These are phyloP conservation scores for Troides aeacus DNA, from an alignment of 2,888 invertebrate species.

Conservation along the genomic window DNA sequence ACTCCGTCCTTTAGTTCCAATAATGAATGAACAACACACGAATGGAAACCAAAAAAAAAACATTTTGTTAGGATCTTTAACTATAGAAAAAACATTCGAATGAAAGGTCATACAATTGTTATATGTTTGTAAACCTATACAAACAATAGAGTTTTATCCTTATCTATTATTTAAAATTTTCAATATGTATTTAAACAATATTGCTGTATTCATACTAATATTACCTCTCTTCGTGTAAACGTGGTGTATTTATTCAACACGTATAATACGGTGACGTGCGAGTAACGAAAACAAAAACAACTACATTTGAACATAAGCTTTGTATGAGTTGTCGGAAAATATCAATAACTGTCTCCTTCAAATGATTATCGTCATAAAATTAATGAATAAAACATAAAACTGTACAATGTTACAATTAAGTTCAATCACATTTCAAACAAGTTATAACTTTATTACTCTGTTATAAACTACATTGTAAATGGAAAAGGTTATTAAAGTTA, in stretches of 20 bases:
- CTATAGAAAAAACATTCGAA: too few relatives aligned
- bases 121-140: background rate
- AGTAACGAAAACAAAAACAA: background rate
- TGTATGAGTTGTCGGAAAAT: constrained; percentile 11
- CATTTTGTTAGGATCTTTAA: too few relatives aligned
- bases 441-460: background rate
- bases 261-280: background rate
- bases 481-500: background rate
- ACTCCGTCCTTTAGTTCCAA: background rate
- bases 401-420: background rate
- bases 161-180: background rate
- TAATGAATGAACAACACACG: background rate
- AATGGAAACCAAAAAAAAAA: background rate
- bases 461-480: background rate
- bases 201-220: background rate
- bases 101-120: background rate
- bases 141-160: background rate
- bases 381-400: constrained; percentile 12
- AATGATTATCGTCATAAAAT: constrained; percentile 1
- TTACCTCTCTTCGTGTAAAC: background rate
- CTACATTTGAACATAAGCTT: constrained; percentile 1
- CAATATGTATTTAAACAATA: background rate
- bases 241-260: background rate
- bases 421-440: background rate
- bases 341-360: constrained; percentile 1